Evolutionary conservation across 2,888 invertebrate species (phyloP).

Genomic region (Synanthedon tipuliformis): DNA sequence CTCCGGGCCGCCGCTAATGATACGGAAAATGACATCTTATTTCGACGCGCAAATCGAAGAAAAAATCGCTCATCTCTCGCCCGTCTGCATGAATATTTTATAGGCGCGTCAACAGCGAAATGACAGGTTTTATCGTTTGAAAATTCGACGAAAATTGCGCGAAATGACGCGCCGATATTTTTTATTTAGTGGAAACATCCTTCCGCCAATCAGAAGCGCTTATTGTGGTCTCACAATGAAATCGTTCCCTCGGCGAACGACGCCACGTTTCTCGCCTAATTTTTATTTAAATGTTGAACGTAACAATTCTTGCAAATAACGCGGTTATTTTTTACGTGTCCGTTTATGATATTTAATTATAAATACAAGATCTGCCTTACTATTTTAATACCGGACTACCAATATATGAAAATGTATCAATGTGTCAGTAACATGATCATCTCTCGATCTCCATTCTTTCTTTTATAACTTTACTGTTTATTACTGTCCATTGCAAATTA

Average conservation of each 20-base stretch:
- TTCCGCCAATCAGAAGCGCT: constrained; percentile 68
- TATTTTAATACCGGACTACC: too few species aligned
- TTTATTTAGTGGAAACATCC: constrained; percentile 70
- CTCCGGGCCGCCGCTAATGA: constrained; percentile 66
- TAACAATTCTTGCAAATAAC: constrained; percentile 34
- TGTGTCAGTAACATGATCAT: too few species aligned
- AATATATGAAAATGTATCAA: too few species aligned
- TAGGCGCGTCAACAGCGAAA: constrained; percentile 69
- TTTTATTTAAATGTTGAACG: constrained; percentile 59
- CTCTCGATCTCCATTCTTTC: too few species aligned
- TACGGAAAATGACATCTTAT: constrained; percentile 72
- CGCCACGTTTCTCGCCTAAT: constrained; percentile 47
- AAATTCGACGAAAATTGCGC: constrained; percentile 68
- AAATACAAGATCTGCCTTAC: too few species aligned
- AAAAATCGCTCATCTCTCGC: constrained; percentile 68
- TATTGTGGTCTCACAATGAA: constrained; percentile 63
- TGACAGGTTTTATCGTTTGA: constrained; percentile 72
- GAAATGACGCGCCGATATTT: constrained; percentile 70
- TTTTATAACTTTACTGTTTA: too few species aligned
- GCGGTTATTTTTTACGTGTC: too few species aligned
- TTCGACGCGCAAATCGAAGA: constrained; percentile 68
- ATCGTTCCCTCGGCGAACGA: constrained; percentile 34
- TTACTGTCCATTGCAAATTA: too few species aligned
- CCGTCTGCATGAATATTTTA: constrained; percentile 69
- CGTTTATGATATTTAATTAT: too few species aligned